Base-by-base conservation (phyloP, 1,140 invertebrate species). In the Drosophila carrolli region DNA sequence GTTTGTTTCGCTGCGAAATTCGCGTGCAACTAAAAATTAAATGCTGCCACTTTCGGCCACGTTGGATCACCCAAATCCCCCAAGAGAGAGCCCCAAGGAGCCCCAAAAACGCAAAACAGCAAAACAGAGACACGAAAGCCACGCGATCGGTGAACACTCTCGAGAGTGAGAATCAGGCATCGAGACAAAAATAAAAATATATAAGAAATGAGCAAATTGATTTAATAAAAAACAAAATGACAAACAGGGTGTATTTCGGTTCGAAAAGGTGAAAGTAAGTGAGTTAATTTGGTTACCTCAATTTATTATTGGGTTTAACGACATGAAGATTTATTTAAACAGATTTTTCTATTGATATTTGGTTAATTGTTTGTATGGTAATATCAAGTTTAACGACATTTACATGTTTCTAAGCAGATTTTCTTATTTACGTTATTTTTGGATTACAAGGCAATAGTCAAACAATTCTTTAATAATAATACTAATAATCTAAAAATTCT, bases 21-120 rank as follows among this genome's bases (percentile, higher is more conserved):
- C 83, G 83, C 83, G 83, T 88, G 84, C 83, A 80, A 88, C 83
- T 88, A 89, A 88, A 78, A 82, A 89, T 82, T 81, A 89, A 88
- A 88, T 84, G 79, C 86, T 88, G 79, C 79, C 73, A 83, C 83
- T 88, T 88, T 88, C 86, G 71, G 84, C 83, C 84, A 86, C 82
- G 66, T 82, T 78, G 47, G 50, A 53, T 60, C 70, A 72, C 55
- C 57, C 56, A 29, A 54, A 56, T 61, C 58, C 55, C 14, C 67
- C 53, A 61, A 55, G 56, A 75, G 79, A 81, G 78, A 56, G 43
- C 19, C 47, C 50, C 58, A 47, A 73, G 62, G 74, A 53, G 27
- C 38, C 50, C 29, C 50, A 43, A 68, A 67, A 75, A 6, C 6
- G 29, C 29, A 32, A 32, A 55, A 71, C 72, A 62, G 66, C 68